Percentiles rank a stretch among this genome's conserved stretches.
Evolutionary conservation across 2,888 invertebrate genomes (phyloP).

Genomic region (Nomada fucata): DNA sequence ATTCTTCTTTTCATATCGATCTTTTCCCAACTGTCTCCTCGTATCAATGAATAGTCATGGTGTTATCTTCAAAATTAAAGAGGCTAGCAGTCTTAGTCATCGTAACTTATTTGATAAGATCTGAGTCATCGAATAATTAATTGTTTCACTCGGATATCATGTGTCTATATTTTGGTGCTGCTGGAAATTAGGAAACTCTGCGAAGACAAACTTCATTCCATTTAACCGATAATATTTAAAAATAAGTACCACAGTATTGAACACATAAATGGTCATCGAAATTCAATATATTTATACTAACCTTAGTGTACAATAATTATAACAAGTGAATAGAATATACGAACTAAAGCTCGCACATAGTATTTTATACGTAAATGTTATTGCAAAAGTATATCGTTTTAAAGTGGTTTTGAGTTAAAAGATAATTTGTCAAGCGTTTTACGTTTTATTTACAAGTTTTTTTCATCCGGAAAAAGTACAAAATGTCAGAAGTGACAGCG

Average conservation of each 20-base stretch:
- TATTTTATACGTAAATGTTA: background rate
- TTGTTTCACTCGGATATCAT: conserved; percentile 24
- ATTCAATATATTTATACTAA: conserved; percentile 42
- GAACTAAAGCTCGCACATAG: background rate
- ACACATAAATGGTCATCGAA: conserved; percentile 19
- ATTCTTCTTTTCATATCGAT: background rate
- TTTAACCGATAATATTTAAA: background rate
- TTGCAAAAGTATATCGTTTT: background rate
- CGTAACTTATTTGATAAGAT: conserved; percentile 30
- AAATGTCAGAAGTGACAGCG: conserved; percentile 76
- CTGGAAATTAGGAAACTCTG: background rate
- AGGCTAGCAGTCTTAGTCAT: conserved; percentile 27
- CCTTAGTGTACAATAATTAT: conserved; percentile 39
- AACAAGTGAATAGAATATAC: background rate
- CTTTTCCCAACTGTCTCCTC: background rate
- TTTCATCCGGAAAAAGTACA: conserved; percentile 32
- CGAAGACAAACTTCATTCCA: background rate
- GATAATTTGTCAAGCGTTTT: background rate
- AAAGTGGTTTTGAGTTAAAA: background rate
- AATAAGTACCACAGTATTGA: conserved; percentile 18
- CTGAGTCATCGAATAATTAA: conserved; percentile 58
- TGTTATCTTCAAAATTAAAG: background rate
- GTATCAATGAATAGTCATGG: background rate
- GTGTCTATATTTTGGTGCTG: background rate
- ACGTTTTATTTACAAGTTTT: conserved; percentile 20